These are phyloP conservation scores for Drosophila affinis DNA, from an alignment of 2,888 invertebrate species.

Conservation along the genomic window DNA sequence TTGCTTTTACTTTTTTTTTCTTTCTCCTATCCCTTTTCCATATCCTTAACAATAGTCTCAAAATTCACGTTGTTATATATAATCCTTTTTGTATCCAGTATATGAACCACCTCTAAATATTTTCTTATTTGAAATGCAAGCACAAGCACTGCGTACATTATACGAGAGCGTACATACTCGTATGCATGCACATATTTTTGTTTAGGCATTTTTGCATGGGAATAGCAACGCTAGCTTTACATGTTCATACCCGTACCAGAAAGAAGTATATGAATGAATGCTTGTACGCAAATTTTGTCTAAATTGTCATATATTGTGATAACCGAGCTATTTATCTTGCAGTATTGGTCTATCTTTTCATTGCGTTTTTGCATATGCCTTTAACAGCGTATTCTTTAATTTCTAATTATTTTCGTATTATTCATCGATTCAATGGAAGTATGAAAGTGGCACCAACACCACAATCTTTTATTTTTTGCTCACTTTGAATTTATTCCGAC, in stretches of 20 bases:
- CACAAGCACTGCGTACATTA: neutral
- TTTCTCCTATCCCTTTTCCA: neutral
- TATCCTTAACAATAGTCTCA: conserved; percentile 21
- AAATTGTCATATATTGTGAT: neutral
- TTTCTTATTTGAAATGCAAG: neutral
- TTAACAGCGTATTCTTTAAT: neutral
- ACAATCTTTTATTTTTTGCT: conserved; percentile 10
- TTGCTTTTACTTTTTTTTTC: conserved; percentile 14
- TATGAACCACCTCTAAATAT: neutral
- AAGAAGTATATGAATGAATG: conserved; percentile 23
- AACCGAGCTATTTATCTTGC: neutral
- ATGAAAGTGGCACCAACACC: neutral
- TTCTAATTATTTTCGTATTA: conserved; percentile 16
- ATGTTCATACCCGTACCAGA: neutral
- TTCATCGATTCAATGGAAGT: neutral
- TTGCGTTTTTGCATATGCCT: neutral
- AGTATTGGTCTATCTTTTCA: neutral
- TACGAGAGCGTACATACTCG: neutral
- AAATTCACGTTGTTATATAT: neutral
- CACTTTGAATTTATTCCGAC: conserved; percentile 66
- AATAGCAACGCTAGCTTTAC: neutral
- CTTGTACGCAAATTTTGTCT: conserved; percentile 6
- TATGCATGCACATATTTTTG: neutral
- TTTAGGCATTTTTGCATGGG: neutral
- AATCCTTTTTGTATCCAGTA: neutral